phyloP scores from a whole-genome alignment of 30 jellyfish, hydroid and myxozoan genomes.

The Hydractinia echinata region DNA sequence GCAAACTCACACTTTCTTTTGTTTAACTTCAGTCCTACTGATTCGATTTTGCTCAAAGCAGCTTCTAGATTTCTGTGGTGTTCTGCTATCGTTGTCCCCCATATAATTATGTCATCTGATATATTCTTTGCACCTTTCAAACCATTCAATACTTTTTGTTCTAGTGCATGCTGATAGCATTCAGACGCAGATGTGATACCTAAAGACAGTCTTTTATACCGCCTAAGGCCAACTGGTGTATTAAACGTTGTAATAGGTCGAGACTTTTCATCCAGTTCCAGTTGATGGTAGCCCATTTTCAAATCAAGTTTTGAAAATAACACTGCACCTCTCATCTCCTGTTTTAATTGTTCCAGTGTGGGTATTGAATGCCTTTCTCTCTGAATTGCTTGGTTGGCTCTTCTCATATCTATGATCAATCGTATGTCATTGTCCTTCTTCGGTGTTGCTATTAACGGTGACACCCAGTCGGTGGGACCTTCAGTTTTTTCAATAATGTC shows the following conservation, averaged over 20 bases:
- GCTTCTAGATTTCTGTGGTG: slow-evolving; percentile 36
- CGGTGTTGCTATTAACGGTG: slow-evolving; percentile 19
- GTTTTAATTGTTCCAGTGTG: slow-evolving; percentile 45
- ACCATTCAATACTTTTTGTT: slow-evolving; percentile 34
- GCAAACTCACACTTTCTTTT: slow-evolving; percentile 46
- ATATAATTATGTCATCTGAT: slow-evolving; percentile 48
- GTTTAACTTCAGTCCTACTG: slow-evolving; percentile 43
- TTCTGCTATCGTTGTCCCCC: slow-evolving; percentile 43
- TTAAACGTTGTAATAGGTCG: slow-evolving; percentile 36
- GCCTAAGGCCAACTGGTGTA: slow-evolving; percentile 41
- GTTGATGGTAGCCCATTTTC: slow-evolving; percentile 38
- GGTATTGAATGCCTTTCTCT: slow-evolving; percentile 35
- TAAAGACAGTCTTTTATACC: slow-evolving; percentile 49
- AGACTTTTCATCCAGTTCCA: slow-evolving; percentile 34
- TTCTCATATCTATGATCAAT: slow-evolving; percentile 40
- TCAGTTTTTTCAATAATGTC: slow-evolving; percentile 29
- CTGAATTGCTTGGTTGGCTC: slow-evolving; percentile 31
- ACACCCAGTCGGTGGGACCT: slow-evolving; percentile 22
- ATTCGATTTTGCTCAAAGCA: slow-evolving; percentile 31
- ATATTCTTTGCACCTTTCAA: slow-evolving; percentile 22
- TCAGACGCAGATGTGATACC: slow-evolving; percentile 72
- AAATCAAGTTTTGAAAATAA: slow-evolving; percentile 30
- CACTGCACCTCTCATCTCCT: slow-evolving; percentile 26
- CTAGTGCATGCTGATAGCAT: slow-evolving; percentile 35
- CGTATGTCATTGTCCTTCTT: slow-evolving; percentile 39